Evolutionary conservation across 1,140 invertebrate species (phyloP), one percentile per base, ranked within the genome.

Genomic region (Drosophila sucinea): DNA sequence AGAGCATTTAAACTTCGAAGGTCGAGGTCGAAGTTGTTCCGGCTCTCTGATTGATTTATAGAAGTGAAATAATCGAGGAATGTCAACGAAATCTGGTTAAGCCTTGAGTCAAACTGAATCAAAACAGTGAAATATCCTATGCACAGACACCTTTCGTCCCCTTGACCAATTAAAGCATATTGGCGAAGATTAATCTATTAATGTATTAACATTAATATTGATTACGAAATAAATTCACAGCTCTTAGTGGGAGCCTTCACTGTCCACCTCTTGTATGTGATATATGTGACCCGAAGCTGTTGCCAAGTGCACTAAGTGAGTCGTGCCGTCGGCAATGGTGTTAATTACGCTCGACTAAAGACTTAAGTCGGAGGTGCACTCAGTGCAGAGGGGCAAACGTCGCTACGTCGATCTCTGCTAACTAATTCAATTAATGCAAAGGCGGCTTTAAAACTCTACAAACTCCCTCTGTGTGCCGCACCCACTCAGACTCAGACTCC

Each of bases 381-480:
- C 25, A n/a, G 4, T 11, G 35, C 51, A 57, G 25, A 68, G 57
- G 51, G 35, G 56, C 58, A 32, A 25, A 17, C 17, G 17, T 17
- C 17, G 17, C 29, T 32, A 4, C 25, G 60, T 51, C 25, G 44
- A 11, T 38, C 2, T 51, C 25, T 5, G 23, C 2, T 7, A 51
- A 51, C 41, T 63, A 74, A 77, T 77, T 70, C 73, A 67, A 70
- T 77, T 77, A 70, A 73, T 44, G 25, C 35, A 38, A 60, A 60
- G 40, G 57, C 58, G 47, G 67, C 67, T 77, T 77, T 77, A 55
- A 41, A 70, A 66, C 66, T 27, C 23, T 27, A 27, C 2, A 51
- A 60, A 76, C 55, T 77, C 77, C 76, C 67, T 51, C 35, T 38
- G 7, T 38, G 3, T 11, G 10, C 35, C 11, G 4, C 32, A 51